Evolutionary conservation across 2,888 invertebrate genomes (phyloP).

Genomic region (Phengaris arion): DNA sequence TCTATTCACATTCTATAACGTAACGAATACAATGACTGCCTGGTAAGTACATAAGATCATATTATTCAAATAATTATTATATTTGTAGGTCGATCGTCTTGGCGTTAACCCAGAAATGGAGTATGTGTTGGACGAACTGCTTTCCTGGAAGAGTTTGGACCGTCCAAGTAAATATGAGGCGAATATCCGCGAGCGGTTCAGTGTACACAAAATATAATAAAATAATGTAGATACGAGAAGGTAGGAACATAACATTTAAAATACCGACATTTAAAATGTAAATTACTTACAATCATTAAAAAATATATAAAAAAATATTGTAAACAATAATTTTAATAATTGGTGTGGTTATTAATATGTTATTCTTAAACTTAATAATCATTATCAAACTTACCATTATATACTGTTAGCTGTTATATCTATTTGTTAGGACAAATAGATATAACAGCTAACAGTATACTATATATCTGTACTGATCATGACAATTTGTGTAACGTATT

Average conservation of each 20-base stretch:
- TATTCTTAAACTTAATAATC: too few relatives aligned
- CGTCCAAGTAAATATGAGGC: background rate
- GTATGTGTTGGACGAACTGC: conserved; percentile 30
- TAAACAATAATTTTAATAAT: conserved; percentile 5
- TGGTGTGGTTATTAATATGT: background rate
- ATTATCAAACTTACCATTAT: too few relatives aligned
- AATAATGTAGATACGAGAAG: too few relatives aligned
- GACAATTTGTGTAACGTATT: too few relatives aligned
- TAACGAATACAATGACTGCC: too few relatives aligned
- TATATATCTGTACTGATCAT: too few relatives aligned
- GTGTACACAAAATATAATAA: background rate
- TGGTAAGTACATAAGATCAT: too few relatives aligned
- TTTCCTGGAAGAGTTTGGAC: conserved; percentile 22
- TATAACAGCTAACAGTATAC: too few relatives aligned
- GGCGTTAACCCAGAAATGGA: conserved; percentile 34
- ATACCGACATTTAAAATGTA: background rate
- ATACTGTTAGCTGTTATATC: too few relatives aligned
- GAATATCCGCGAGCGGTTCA: background rate
- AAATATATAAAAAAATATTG: background rate
- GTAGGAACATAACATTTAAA: background rate
- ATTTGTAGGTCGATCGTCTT: conserved; percentile 32
- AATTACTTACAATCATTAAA: background rate
- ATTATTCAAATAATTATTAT: background rate
- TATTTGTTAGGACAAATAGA: too few relatives aligned
- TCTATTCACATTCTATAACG: too few relatives aligned